phyloP scores from a whole-genome alignment of 2,888 invertebrate genomes.

The Cataglyphis livida region DNA sequence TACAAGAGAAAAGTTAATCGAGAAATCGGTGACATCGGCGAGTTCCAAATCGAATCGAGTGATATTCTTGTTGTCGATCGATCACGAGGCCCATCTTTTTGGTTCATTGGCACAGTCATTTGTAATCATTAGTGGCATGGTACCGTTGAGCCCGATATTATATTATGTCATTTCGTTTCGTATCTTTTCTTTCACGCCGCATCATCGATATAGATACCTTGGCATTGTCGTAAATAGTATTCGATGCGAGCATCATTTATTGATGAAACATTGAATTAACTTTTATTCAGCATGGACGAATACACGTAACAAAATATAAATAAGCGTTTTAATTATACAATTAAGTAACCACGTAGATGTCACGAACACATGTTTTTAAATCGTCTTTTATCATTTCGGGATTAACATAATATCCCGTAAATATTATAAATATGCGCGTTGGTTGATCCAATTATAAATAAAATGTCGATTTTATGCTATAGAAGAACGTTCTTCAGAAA shows the following conservation, averaged over 20 bases:
- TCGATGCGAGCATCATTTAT: slow-evolving; percentile 39
- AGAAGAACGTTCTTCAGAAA: not conserved
- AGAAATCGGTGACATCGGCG: slow-evolving; percentile 56
- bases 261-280: slow-evolving; percentile 49
- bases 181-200: slow-evolving; percentile 60
- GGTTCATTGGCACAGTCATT: slow-evolving; percentile 75
- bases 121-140: slow-evolving; percentile 82
- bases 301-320: not conserved
- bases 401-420: not conserved
- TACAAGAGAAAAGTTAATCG: slow-evolving; percentile 54
- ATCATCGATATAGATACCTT: slow-evolving; percentile 44
- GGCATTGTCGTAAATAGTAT: slow-evolving; percentile 46
- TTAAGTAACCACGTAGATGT: not conserved
- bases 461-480: not conserved
- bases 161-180: slow-evolving; percentile 80
- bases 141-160: slow-evolving; percentile 78
- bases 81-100: slow-evolving; percentile 71
- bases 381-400: not conserved
- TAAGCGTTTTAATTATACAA: slow-evolving; percentile 22
- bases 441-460: not conserved
- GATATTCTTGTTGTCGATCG: slow-evolving; percentile 73
- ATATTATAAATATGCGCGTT: not conserved
- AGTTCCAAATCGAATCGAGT: slow-evolving; percentile 71
- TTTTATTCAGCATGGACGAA: slow-evolving; percentile 28
- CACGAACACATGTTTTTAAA: not conserved